These are phyloP conservation scores for Brienomyrus longianalis DNA, from an alignment of 2,113 vertebrate genomes.

Conservation along the genomic window DNA sequence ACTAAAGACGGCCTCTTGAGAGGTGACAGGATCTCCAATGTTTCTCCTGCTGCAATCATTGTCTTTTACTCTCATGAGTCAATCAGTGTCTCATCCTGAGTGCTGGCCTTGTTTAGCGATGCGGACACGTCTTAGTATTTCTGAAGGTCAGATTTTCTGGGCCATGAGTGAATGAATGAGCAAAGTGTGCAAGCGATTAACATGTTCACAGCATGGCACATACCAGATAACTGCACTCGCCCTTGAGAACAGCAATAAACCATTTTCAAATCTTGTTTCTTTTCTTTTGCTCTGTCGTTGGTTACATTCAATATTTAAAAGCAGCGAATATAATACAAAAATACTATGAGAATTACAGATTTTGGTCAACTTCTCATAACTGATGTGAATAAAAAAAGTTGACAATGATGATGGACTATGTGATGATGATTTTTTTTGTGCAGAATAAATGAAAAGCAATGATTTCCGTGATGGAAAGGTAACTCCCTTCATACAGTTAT, in stretches of 20 bases:
- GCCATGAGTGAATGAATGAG: background rate
- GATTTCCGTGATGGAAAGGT: background rate
- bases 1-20: background rate
- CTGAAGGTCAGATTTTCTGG: background rate
- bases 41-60: background rate
- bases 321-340: background rate
- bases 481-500: background rate
- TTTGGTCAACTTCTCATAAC: background rate
- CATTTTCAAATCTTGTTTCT: background rate
- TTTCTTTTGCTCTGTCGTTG: background rate
- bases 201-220: background rate
- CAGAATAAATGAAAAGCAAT: background rate
- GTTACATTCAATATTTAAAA: background rate
- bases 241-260: background rate
- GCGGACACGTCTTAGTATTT: background rate
- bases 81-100: background rate
- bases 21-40: background rate
- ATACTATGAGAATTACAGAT: background rate
- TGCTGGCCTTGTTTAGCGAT: background rate
- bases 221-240: background rate
- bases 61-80: background rate
- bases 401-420: background rate
- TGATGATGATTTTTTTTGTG: background rate
- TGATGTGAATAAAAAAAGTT: background rate
- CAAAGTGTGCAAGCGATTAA: background rate